Percentiles rank a stretch among this genome's conserved stretches.
These are phyloP conservation scores for Phycodurus eques DNA, from an alignment of 2,113 vertebrate species.

Conservation along the genomic window DNA sequence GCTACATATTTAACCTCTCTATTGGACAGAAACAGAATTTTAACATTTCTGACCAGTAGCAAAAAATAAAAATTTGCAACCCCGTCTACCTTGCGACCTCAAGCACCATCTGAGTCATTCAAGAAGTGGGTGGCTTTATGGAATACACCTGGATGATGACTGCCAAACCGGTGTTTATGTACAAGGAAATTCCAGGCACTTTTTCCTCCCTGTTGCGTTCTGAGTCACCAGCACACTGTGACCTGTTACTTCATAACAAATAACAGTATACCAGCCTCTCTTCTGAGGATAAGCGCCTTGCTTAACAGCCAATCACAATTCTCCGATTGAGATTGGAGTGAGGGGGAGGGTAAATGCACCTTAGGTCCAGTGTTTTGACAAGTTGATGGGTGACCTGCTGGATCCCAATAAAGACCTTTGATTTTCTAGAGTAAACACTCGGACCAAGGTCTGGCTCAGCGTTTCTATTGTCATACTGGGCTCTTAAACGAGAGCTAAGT, in stretches of 20 bases:
- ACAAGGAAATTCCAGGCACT: constrained; percentile 36
- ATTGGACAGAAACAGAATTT: constrained; percentile 71
- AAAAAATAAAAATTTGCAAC: constrained; percentile 68
- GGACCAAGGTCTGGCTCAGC: constrained; percentile 40
- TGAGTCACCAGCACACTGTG: constrained; percentile 41
- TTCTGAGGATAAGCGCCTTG: constrained; percentile 38
- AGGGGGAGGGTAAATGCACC: neutral
- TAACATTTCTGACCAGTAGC: constrained; percentile 67
- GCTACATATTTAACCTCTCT: constrained; percentile 90
- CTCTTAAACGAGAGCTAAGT: constrained; percentile 18
- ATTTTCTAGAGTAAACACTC: constrained; percentile 53
- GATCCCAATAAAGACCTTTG: constrained; percentile 41
- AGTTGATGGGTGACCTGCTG: constrained; percentile 47
- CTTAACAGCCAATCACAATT: constrained; percentile 26
- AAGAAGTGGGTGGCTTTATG: constrained; percentile 16
- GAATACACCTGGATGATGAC: constrained; percentile 46
- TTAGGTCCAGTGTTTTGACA: constrained; percentile 53
- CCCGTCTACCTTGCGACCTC: constrained; percentile 23
- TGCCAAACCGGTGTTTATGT: constrained; percentile 38
- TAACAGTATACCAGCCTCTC: constrained; percentile 13
- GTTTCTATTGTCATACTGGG: constrained; percentile 22
- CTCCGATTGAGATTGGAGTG: constrained; percentile 4
- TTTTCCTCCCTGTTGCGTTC: constrained; percentile 18
- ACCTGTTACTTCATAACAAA: constrained; percentile 60
- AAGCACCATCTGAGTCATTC: constrained; percentile 44